Evolutionary conservation across 1,140 invertebrate species (phyloP), one percentile per base, ranked within the genome.

Genomic region (Ceratitis capitata): DNA sequence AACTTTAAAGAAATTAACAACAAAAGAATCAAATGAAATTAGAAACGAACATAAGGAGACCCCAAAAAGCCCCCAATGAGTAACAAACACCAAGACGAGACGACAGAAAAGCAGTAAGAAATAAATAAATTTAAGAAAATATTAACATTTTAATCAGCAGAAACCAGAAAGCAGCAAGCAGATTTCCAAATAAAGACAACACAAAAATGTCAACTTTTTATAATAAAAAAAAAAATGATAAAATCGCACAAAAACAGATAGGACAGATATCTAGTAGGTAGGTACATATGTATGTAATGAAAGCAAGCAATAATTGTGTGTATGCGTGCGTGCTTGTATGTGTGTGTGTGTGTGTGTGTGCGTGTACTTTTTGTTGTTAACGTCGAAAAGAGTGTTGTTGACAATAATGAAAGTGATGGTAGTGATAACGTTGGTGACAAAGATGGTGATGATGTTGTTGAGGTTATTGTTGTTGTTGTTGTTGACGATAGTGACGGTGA

Each of bases 281-380:
- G 16, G 5, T 14, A 4, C 12, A 56, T 0, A 19, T 19, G 12
- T 61, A 61, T 29, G 56, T 26, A 61, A 61, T 61, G 23, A 53
- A 53, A 16, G 51, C n/a, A 53, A 53, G 51, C 51, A 53, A n/a
- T n/a, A n/a, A n/a, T n/a, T 51, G 51, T 58, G 49, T 83, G 82
- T 53, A 7, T 32, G 29, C 29, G 23, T 83, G 82, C 7, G 64
- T 74, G 69, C n/a, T n/a, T n/a, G 35, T 32, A 69, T 29, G 23
- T 29, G 5, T 69, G 64, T 39, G 9, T 51, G 51, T 58, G 49
- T 83, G 82, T 53, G 19, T 32, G 29, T 53, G 23, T 83, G 82
- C 7, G 64, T 74, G 69, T 78, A 78, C 69, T 78, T 78, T 78
- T 47, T 26, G 69, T 78, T 78, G 69, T 78, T 78, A 78, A 39